These are phyloP conservation scores for Myotis davidii DNA, from an alignment of 2,113 vertebrate species.

Conservation along the genomic window DNA sequence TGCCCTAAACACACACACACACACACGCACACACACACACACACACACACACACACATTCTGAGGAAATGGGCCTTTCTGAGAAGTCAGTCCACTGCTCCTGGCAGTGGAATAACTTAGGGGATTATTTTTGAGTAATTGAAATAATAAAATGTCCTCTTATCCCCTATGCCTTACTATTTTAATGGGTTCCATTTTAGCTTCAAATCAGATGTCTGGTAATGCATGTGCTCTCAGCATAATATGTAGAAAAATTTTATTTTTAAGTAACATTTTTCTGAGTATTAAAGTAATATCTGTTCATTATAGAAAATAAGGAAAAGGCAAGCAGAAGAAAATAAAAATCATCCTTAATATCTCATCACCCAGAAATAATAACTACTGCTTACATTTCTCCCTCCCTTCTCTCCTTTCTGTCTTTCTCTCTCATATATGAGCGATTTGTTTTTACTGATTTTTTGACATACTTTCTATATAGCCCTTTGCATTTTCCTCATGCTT, in stretches of 20 bases:
- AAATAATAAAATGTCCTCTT: not conserved
- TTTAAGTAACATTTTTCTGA: conserved; percentile 27
- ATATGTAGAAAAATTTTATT: conserved; percentile 13
- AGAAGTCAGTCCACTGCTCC: not conserved
- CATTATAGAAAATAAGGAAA: not conserved
- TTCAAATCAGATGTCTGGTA: not conserved
- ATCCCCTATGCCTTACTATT: not conserved
- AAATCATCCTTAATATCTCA: conserved; percentile 6
- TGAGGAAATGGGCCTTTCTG: not conserved
- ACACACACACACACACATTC: not conserved
- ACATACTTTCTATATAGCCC: not conserved
- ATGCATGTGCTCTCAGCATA: not conserved
- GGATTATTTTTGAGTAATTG: not conserved
- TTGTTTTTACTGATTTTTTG: not conserved
- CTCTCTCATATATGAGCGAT: not conserved
- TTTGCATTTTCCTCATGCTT: conserved; percentile 19
- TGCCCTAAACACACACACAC: not conserved
- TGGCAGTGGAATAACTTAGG: not conserved
- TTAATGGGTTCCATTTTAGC: conserved; percentile 22
- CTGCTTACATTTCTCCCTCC: not conserved
- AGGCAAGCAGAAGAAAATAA: conserved; percentile 37
- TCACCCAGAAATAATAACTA: not conserved
- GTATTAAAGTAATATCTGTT: conserved; percentile 16
- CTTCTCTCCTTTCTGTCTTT: too few relatives aligned
- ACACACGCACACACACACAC: not conserved